Conservation (phyloP, 2,113 vertebrate species). For the Rhabdornis inornatus region DNA sequence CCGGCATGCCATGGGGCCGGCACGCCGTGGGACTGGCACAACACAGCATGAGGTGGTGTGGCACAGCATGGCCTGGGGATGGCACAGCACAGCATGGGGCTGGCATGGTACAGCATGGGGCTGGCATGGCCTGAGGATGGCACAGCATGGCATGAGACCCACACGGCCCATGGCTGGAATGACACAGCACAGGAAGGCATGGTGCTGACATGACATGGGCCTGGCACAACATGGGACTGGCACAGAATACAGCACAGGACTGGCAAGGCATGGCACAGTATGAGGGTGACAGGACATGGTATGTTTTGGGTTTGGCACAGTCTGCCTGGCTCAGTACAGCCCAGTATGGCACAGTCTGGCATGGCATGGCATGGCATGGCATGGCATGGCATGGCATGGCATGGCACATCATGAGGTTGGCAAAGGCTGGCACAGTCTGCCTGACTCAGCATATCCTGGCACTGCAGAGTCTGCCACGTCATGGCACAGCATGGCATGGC, state of each 20-base stretch:
- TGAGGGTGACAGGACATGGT: background rate
- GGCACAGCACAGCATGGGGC: too few relatives aligned
- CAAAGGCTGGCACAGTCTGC: background rate
- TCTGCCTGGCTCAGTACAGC: background rate
- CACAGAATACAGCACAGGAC: accelerated
- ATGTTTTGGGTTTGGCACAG: background rate
- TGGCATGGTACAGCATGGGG: too few relatives aligned
- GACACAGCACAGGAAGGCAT: background rate
- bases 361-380: background rate
- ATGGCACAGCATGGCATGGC: background rate
- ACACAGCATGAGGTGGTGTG: background rate
- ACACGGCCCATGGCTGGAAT: background rate
- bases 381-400: background rate
- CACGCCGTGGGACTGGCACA: too few relatives aligned
- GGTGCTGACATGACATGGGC: accelerated
- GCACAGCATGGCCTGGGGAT: background rate
- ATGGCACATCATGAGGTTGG: too few relatives aligned
- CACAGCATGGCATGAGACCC: too few relatives aligned
- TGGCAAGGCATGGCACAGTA: background rate
- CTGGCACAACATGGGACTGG: background rate
- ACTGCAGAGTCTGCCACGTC: background rate
- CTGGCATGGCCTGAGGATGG: background rate
- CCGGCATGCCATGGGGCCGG: background rate
- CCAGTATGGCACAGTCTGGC: background rate
- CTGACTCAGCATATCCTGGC: background rate